Conservation (phyloP, 2,888 invertebrate genomes). For the Agrotis exclamationis region DNA sequence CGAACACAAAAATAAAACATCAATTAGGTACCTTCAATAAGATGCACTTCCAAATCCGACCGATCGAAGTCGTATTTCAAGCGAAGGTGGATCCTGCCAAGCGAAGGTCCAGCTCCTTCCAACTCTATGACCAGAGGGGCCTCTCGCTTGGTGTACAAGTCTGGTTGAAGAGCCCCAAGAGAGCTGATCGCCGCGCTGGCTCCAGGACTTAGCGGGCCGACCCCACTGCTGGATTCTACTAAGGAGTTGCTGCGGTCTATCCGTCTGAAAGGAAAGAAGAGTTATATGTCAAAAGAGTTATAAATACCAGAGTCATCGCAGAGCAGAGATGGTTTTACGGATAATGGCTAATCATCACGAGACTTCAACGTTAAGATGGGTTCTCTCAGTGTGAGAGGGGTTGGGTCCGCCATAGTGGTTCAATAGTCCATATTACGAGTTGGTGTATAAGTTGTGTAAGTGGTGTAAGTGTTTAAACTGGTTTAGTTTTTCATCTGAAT, state of each 20-base stretch:
- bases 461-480: too few species aligned
- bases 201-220: slow-evolving; percentile 85
- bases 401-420: too few species aligned
- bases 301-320: not conserved
- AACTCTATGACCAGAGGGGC: slow-evolving; percentile 94
- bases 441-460: too few species aligned
- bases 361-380: not conserved
- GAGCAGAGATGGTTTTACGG: not conserved
- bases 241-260: slow-evolving; percentile 90
- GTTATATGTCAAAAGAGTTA: not conserved
- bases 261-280: slow-evolving; percentile 74
- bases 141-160: slow-evolving; percentile 95
- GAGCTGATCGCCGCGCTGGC: slow-evolving; percentile 85
- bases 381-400: too few species aligned
- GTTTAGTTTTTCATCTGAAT: too few species aligned
- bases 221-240: slow-evolving; percentile 87
- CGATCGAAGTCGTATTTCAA: slow-evolving; percentile 97
- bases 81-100: slow-evolving; percentile 96
- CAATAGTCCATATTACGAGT: too few species aligned
- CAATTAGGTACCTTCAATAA: slow-evolving; percentile 96
- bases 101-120: slow-evolving; percentile 92
- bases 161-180: slow-evolving; percentile 96
- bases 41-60: slow-evolving; percentile 97
- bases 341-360: not conserved
- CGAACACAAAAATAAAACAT: not conserved